Base-by-base conservation (phyloP, 2,888 invertebrate species). In the Standfussiana lucernea region DNA sequence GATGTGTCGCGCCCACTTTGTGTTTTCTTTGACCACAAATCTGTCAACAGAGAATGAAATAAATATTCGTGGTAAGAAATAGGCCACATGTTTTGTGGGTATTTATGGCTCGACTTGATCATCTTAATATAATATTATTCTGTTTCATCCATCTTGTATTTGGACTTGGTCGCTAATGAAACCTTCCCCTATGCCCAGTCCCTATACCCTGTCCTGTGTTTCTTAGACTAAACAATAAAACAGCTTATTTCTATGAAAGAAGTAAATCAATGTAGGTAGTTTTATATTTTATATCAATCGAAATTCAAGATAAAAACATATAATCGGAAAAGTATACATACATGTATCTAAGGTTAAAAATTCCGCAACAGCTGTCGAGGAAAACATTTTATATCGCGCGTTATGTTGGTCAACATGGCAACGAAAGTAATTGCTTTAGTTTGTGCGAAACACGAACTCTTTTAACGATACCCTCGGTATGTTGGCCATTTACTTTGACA, bases 361-460 rank as follows among this genome's bases (percentile, higher is more conserved):
- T 71, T 68, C 47, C 42, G 50, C 21, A n/a, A 64, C 69, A 47
- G 21, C 47, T 35, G 32, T 61, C 72, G 42, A 37, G 47, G 70
- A 77, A 69, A 77, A 32, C 61, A 74, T 77, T 70, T 71, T 61
- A 70, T 56, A 65, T 67, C 73, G 62, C 65, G 61, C 69, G 42
- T 82, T 73, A 83, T 81, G 79, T 77, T 80, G 83, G 83, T 83
- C 80, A 85, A 83, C 85, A 85, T 75, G 75, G 66, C 65, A 56
- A 56, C 69, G 37, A 75, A 87, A 89, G 80, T 93, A 93, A 93
- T 93, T 93, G 90, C 92, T 89, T 92, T 93, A 93, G 91, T 93
- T 93, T 92, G 91, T 75, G 42, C 78, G 72, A 86, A 90, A 90
- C 93, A 93, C 93, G 93, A 87, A 89, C 84, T 45, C 70, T 79